Evolutionary conservation across 1,140 invertebrate genomes (phyloP).

Genomic region (Eurytemora carolleeae): DNA sequence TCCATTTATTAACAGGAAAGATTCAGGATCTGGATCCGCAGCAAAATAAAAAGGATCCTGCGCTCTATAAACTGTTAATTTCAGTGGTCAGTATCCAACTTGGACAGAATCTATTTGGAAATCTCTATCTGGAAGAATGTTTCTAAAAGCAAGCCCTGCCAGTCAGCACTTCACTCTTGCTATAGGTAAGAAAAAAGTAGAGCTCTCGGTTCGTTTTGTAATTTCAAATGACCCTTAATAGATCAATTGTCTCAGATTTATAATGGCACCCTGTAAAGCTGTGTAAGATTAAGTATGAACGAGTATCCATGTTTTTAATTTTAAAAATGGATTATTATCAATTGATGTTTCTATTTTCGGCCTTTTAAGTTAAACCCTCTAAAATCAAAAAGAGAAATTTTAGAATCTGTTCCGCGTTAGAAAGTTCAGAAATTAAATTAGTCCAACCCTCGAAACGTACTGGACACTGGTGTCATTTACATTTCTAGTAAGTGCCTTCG

Average conservation of each 20-base stretch:
- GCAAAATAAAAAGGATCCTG: neutral
- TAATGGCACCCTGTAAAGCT: no score
- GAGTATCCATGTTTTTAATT: neutral
- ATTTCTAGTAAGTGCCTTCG: no score
- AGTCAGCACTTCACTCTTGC: neutral
- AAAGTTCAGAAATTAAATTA: no score
- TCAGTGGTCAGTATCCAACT: neutral
- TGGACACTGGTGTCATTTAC: no score
- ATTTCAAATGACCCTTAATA: constrained; percentile 23
- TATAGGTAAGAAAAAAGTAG: neutral
- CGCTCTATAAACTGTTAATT: neutral
- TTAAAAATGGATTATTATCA: neutral
- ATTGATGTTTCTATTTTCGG: neutral
- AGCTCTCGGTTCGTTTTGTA: neutral
- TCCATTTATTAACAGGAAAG: neutral
- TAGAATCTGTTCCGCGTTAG: no score
- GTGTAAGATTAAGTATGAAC: no score
- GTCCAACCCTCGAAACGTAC: no score
- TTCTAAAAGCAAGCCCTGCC: neutral
- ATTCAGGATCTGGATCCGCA: neutral
- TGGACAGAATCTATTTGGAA: neutral
- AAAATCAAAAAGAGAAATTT: no score
- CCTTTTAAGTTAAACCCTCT: neutral
- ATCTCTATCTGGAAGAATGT: neutral
- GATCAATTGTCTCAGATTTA: no score